A percentile compares a stretch with the other conserved stretches of the same genome.
phyloP scores from a whole-genome alignment of 2,113 vertebrate genomes.

The Girardinichthys multiradiatus region DNA sequence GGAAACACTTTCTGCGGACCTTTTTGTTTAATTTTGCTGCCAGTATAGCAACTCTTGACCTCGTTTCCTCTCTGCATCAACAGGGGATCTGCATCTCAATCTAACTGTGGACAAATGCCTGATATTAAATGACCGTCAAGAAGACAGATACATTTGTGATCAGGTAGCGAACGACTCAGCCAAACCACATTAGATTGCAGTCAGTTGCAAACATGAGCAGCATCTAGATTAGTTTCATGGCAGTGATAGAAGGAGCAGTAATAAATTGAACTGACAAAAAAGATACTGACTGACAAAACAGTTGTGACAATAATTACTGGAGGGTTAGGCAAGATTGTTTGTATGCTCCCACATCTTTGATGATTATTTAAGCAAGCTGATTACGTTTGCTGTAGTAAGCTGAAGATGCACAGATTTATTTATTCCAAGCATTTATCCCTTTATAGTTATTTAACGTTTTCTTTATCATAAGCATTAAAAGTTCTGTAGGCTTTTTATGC shows the following conservation, averaged over 20 bases:
- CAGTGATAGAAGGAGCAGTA: neutral
- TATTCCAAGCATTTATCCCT: neutral
- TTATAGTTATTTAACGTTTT: neutral
- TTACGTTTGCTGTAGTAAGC: neutral
- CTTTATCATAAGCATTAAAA: neutral
- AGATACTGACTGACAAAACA: neutral
- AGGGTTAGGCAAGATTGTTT: neutral
- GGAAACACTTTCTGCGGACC: neutral
- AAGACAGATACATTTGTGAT: neutral
- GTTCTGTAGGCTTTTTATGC: too few species aligned
- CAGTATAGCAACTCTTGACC: neutral
- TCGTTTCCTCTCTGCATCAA: neutral
- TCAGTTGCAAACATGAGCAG: neutral
- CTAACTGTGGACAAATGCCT: neutral
- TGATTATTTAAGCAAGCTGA: neutral
- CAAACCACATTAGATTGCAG: neutral
- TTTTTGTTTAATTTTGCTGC: neutral
- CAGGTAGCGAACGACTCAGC: neutral
- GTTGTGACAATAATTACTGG: constrained; percentile 4
- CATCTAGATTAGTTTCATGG: neutral
- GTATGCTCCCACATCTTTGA: neutral
- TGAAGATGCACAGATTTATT: neutral
- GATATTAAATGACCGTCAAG: neutral
- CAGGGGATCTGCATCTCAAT: neutral
- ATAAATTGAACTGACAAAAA: neutral